Conservation (phyloP, 2,113 vertebrate genomes). For the Rissa tridactyla region DNA sequence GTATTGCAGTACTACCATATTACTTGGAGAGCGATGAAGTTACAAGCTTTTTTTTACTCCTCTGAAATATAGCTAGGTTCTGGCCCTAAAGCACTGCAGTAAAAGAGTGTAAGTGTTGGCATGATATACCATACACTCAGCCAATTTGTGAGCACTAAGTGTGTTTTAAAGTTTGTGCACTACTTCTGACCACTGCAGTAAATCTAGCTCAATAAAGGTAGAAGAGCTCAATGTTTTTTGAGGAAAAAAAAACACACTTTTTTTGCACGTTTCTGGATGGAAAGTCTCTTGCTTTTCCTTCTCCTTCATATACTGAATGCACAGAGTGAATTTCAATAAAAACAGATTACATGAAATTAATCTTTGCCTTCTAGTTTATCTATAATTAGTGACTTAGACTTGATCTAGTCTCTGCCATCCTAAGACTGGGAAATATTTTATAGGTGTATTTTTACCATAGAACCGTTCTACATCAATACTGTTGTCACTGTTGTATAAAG, state of each 20-base stretch:
- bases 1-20: neutral
- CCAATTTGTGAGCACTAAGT: neutral
- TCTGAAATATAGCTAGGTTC: neutral
- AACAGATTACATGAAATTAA: neutral
- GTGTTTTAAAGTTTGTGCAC: neutral
- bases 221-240: neutral
- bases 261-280: neutral
- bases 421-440: neutral
- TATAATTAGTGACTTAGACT: neutral
- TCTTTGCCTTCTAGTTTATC: neutral
- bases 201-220: neutral
- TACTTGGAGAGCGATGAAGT: neutral
- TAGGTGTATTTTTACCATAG: neutral
- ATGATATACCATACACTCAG: neutral
- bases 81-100: neutral
- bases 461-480: neutral
- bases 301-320: neutral
- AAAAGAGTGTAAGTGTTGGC: neutral
- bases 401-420: neutral
- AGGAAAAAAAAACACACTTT: accelerated
- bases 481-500: neutral
- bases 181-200: neutral
- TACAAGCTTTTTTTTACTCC: neutral
- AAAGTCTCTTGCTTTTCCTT: neutral
- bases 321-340: neutral